These are phyloP conservation scores for Camptogramma bilineatum DNA, from an alignment of 2,888 invertebrate species.

Conservation along the genomic window DNA sequence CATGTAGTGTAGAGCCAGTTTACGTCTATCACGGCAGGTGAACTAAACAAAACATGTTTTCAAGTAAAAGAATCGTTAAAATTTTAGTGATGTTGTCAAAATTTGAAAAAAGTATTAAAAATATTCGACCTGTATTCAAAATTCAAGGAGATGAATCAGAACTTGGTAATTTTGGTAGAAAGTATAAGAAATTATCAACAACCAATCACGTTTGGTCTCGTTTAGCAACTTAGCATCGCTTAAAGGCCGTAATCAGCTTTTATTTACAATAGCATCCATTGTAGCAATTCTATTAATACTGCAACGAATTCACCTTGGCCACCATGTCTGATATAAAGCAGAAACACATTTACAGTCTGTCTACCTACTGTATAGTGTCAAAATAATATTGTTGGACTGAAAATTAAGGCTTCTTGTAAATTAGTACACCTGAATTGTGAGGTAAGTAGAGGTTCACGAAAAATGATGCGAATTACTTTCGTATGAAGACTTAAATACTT, in stretches of 20 bases:
- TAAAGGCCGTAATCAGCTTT: neutral
- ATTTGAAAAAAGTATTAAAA: too few species aligned
- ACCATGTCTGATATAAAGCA: slow-evolving; percentile 26
- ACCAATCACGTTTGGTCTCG: neutral
- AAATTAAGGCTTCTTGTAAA: neutral
- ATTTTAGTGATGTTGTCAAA: neutral
- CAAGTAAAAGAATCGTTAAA: neutral
- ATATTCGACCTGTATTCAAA: too few species aligned
- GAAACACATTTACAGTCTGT: slow-evolving; percentile 17
- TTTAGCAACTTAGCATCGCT: slow-evolving; percentile 1
- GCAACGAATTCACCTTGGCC: slow-evolving; percentile 25
- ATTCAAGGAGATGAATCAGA: neutral
- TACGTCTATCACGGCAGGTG: neutral
- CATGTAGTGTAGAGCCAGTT: neutral
- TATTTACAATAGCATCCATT: slow-evolving; percentile 20
- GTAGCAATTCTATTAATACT: slow-evolving; percentile 17
- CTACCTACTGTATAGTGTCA: slow-evolving; percentile 18
- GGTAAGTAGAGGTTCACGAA: neutral
- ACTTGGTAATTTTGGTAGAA: neutral
- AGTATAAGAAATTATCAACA: neutral
- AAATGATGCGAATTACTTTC: neutral
- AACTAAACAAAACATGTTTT: neutral
- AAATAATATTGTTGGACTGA: slow-evolving; percentile 17
- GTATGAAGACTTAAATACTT: neutral
- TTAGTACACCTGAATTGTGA: neutral